A percentile compares a stretch with the other conserved stretches of the same genome.
These are phyloP conservation scores for Dolichopus griseipennis DNA, from an alignment of 2,888 invertebrate genomes.

Conservation along the genomic window DNA sequence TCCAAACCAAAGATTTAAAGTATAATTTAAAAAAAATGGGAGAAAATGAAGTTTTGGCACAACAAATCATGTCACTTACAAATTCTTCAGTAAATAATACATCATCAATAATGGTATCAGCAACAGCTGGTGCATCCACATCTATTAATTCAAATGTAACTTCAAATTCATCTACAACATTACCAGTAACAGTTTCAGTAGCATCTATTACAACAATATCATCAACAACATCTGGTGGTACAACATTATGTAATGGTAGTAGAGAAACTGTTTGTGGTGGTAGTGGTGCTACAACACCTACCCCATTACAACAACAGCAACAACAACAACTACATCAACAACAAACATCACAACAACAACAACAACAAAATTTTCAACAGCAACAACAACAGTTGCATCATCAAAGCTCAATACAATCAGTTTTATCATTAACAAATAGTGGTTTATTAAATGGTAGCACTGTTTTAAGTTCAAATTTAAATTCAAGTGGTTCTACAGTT, in stretches of 20 bases:
- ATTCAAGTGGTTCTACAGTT: background rate
- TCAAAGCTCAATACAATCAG: constrained; percentile 2
- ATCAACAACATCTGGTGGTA: background rate
- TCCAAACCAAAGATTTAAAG: background rate
- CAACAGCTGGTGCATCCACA: background rate
- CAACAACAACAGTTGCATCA: constrained; percentile 3
- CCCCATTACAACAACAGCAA: background rate
- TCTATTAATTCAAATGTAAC: background rate
- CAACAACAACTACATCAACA: background rate
- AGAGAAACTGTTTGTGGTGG: constrained; percentile 11
- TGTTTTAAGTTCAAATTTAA: constrained; percentile 2
- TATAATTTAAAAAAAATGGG: background rate
- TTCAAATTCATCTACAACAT: background rate
- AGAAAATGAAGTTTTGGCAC: background rate
- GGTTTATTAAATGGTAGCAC: constrained; percentile 16
- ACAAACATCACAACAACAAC: background rate
- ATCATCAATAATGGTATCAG: background rate
- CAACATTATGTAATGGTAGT: constrained; percentile 20
- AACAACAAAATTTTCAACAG: background rate
- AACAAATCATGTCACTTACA: background rate
- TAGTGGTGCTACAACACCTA: background rate
- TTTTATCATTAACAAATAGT: constrained; percentile 17
- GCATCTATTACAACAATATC: background rate
- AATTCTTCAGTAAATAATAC: background rate
- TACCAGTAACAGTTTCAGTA: background rate